Evolutionary conservation across 2,797 vertebrate species (phyloP).

Genomic region (Anguilla obscura): DNA sequence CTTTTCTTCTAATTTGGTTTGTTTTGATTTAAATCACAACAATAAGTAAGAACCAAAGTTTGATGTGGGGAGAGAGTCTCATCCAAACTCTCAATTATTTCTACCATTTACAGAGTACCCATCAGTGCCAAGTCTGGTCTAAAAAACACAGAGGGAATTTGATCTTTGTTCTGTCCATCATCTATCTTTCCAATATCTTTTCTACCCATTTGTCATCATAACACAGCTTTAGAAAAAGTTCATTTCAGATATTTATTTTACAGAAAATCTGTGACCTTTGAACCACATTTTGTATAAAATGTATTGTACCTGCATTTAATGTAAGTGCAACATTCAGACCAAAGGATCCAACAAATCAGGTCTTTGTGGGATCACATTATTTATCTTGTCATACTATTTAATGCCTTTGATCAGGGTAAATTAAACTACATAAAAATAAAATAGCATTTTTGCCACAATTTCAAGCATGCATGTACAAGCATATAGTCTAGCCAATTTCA

Average conservation of each 20-base stretch:
- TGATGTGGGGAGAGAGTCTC: not conserved
- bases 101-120: not conserved
- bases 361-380: too few relatives aligned
- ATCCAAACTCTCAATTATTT: not conserved
- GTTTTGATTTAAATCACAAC: not conserved
- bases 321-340: not conserved
- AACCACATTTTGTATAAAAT: not conserved
- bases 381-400: not conserved
- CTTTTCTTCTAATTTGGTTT: not conserved
- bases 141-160: not conserved
- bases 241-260: not conserved
- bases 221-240: not conserved
- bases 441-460: not conserved
- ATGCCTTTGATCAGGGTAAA: not conserved
- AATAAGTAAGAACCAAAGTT: not conserved
- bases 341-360: not conserved
- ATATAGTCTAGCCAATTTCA: not conserved
- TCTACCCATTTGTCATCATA: not conserved
- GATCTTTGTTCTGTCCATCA: not conserved
- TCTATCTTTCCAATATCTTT: not conserved
- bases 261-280: slow-evolving; percentile 17
- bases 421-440: not conserved
- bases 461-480: not conserved
- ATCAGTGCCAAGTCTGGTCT: not conserved
- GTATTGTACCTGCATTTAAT: not conserved